Evolutionary conservation across 2,113 vertebrate species (phyloP).

Genomic region (Vulpes lagopus): DNA sequence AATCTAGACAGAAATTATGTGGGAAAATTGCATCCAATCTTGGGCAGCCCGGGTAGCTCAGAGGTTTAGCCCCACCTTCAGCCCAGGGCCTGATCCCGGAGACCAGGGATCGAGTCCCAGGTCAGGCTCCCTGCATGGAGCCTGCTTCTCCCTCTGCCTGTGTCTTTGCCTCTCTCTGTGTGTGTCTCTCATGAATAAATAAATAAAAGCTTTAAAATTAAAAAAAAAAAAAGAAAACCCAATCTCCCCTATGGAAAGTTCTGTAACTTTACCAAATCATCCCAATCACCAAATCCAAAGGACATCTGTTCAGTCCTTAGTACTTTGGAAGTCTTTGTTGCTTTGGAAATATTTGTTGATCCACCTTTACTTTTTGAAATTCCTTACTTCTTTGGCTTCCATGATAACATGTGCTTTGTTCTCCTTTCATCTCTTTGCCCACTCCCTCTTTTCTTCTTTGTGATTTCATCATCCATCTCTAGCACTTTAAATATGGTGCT

Average conservation of each 20-base stretch:
- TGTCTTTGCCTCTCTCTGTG: too few relatives aligned
- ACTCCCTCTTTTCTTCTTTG: not conserved
- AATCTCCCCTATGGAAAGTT: not conserved
- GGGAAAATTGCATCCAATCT: not conserved
- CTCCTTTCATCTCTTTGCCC: not conserved
- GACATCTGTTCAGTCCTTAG: not conserved
- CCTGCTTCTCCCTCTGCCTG: too few relatives aligned
- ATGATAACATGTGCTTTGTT: not conserved
- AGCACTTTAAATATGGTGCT: not conserved
- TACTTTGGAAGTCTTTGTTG: not conserved
- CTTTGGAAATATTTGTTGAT: not conserved
- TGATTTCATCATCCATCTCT: not conserved
- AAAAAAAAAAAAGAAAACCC: not conserved
- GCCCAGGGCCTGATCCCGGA: too few relatives aligned
- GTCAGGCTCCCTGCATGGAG: too few relatives aligned
- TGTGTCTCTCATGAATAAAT: too few relatives aligned
- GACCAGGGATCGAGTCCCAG: too few relatives aligned
- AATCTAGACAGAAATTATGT: slow-evolving; percentile 17
- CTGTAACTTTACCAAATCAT: not conserved
- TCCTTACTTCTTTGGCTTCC: not conserved
- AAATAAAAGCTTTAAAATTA: too few relatives aligned
- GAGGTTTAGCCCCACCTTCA: too few relatives aligned
- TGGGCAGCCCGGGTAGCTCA: not conserved
- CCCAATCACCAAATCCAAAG: not conserved
- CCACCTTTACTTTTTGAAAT: not conserved